phyloP scores from a whole-genome alignment of 1,140 invertebrate species.

The Hycleus cichorii region DNA sequence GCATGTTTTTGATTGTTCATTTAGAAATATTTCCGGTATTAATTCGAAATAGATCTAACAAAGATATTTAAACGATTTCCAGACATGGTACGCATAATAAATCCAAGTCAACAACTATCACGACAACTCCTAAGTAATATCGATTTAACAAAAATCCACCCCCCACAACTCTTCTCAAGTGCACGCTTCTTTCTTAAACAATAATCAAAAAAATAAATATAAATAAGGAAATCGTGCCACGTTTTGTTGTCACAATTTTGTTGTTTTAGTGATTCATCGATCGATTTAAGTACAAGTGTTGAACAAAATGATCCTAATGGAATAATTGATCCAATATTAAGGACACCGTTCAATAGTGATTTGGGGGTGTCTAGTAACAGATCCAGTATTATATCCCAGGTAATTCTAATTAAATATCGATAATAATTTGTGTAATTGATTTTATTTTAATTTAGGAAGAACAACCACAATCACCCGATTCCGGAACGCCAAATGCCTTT shows the following conservation, averaged over 20 bases:
- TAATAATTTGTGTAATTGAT: background rate
- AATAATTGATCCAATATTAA: conserved; percentile 16
- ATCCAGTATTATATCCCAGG: conserved; percentile 31
- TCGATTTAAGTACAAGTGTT: conserved; percentile 27
- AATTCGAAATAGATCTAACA: background rate
- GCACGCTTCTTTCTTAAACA: background rate
- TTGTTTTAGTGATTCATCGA: conserved; percentile 27
- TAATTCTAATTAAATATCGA: conserved; percentile 3
- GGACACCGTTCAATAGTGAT: conserved; percentile 29
- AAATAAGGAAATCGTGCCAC: background rate
- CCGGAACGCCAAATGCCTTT: conserved; percentile 33
- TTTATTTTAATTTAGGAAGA: conserved; percentile 26
- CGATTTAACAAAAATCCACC: background rate
- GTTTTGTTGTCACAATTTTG: background rate
- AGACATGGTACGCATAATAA: too few species aligned
- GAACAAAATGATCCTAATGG: conserved; percentile 20
- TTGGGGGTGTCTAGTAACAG: conserved; percentile 30
- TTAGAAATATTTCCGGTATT: background rate
- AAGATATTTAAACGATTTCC: background rate
- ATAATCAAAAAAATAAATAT: background rate
- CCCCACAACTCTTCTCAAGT: background rate
- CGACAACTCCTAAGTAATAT: background rate
- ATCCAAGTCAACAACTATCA: background rate
- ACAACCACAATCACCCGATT: conserved; percentile 20
- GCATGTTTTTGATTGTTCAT: background rate